Conservation (phyloP, 37 sponge, comb jelly and placozoan genomes). For the Aplysina aerophoba region DNA sequence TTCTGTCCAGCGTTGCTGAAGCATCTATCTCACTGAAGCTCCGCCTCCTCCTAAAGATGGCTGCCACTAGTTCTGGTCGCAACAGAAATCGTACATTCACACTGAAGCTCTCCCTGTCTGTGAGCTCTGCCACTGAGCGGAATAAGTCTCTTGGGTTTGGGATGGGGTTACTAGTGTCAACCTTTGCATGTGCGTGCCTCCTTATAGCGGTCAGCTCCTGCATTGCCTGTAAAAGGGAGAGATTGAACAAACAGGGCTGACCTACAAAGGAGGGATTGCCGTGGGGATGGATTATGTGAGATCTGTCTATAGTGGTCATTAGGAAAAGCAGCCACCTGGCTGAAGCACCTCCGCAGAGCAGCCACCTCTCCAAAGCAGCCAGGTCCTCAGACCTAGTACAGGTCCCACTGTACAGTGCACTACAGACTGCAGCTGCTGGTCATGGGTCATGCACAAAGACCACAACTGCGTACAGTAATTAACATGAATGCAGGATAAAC, state of each 20-base stretch:
- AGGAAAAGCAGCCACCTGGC: too few species aligned
- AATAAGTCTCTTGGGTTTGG: background rate
- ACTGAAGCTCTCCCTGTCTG: background rate
- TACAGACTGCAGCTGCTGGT: too few species aligned
- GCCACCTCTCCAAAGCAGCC: too few species aligned
- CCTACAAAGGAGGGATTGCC: background rate
- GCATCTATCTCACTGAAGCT: background rate
- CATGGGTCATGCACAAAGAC: too few species aligned
- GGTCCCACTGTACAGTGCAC: too few species aligned
- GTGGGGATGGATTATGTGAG: too few species aligned
- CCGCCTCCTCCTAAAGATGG: conserved; percentile 6
- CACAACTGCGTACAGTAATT: too few species aligned
- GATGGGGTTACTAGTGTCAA: background rate
- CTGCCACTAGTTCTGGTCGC: background rate
- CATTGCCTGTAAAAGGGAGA: background rate
- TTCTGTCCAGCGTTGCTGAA: conserved; percentile 2
- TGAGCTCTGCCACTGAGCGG: background rate
- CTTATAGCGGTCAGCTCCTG: background rate
- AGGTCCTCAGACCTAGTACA: too few species aligned
- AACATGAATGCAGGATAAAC: too few species aligned
- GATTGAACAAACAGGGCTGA: background rate
- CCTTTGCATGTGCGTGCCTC: background rate
- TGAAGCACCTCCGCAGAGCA: too few species aligned
- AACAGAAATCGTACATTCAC: background rate
- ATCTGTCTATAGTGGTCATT: too few species aligned